Base-by-base conservation (phyloP, 1,140 invertebrate genomes). In the Ceratoteleas bidentatus region DNA sequence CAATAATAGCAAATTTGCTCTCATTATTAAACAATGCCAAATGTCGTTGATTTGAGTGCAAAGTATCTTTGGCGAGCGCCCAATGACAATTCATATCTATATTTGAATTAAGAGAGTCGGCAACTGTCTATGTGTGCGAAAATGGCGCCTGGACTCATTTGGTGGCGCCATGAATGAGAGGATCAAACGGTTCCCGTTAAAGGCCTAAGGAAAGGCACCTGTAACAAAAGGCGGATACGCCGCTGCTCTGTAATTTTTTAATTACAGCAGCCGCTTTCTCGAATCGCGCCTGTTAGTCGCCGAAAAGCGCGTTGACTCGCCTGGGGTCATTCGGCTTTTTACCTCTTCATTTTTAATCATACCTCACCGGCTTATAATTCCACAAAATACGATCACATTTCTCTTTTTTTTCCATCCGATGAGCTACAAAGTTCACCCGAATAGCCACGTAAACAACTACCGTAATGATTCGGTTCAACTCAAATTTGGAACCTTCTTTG, bases 171-270 rank as follows among this genome's bases (percentile, higher is more conserved):
- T 83, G 81, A 85, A 85, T 83, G 83, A 83, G 85, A n/a, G 45
- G 53, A 73, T 45, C 49, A 62, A 81, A 65, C 56, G 56, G 53
- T 66, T 73, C 56, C 72, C 50, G 79, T 85, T 87, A 70, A 76
- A 62, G 33, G 61, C 73, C 80, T 61, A n/a, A 49, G 73, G 74
- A 62, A 14, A 77, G 80, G 80, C 80, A 75, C 80, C 80, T 78
- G 80, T 72, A 74, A 76, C 72, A 75, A 78, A 24, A 83, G 65
- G 62, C 68, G 72, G 69, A 65, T 54, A 49, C 43, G 65, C 66
- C 1, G 45, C 47, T 78, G 60, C 85, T 78, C 86, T 87, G 83
- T 88, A 88, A 88, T 88, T 89, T 88, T 89, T 88, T 89, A 88
- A 89, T 89, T 89, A 88, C 87, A 79, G 45, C 45, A 83, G 62